Conservation (phyloP, 2,113 vertebrate genomes). For the Spilogale gracilis region DNA sequence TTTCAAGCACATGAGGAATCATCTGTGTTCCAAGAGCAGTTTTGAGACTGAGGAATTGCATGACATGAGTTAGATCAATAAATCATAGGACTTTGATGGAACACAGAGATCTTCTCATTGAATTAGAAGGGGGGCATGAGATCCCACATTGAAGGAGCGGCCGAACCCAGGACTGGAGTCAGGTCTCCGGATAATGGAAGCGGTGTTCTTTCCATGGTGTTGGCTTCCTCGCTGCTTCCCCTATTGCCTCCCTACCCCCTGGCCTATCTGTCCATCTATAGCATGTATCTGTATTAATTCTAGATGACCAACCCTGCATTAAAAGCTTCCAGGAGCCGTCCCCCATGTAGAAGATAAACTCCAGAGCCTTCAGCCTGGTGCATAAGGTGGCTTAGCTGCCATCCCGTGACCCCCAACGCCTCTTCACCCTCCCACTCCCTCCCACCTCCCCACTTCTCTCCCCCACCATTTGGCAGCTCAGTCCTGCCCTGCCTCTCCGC, state of each 20-base stretch:
- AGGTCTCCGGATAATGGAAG: too few species aligned
- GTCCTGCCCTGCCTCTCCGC: accelerated
- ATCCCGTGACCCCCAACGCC: background rate
- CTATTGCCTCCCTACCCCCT: accelerated
- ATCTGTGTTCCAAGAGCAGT: background rate
- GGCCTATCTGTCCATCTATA: accelerated
- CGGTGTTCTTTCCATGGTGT: accelerated
- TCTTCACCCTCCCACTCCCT: too few species aligned
- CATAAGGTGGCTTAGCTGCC: background rate
- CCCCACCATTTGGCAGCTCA: background rate
- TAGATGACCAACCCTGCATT: accelerated
- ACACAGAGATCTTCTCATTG: background rate
- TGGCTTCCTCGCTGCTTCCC: background rate
- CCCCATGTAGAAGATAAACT: background rate
- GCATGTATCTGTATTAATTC: background rate
- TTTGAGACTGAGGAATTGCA: background rate
- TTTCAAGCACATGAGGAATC: background rate
- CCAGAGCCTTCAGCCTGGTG: too few species aligned
- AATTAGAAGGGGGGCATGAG: background rate
- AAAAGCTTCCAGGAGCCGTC: background rate
- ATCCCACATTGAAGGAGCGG: background rate
- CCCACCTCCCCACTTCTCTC: too few species aligned
- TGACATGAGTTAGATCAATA: background rate
- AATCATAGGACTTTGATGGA: background rate
- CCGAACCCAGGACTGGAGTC: background rate